Conservation (phyloP, 2,888 invertebrate genomes). For the Tetragnatha montana region DNA sequence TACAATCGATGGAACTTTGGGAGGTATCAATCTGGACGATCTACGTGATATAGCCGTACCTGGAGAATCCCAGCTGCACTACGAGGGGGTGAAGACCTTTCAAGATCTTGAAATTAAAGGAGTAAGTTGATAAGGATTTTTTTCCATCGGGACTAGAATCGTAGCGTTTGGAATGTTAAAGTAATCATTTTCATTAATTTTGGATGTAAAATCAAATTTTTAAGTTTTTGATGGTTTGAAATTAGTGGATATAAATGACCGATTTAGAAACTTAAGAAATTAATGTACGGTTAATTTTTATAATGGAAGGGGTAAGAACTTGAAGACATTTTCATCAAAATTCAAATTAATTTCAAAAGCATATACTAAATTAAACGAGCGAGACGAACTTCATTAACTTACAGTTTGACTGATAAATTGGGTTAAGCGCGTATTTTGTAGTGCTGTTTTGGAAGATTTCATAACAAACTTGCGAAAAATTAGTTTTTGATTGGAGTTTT, state of each 20-base stretch:
- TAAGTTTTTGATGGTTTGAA: background rate
- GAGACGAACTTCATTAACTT: too few relatives aligned
- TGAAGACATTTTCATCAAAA: too few relatives aligned
- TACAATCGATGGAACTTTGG: slow-evolving; percentile 35
- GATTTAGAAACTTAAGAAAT: too few relatives aligned
- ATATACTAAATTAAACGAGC: too few relatives aligned
- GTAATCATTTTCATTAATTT: background rate
- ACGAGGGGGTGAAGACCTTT: slow-evolving; percentile 56
- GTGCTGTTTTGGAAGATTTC: too few relatives aligned
- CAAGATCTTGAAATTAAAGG: slow-evolving; percentile 60
- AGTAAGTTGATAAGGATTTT: slow-evolving; percentile 36
- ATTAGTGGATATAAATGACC: background rate
- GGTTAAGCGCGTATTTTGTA: too few relatives aligned
- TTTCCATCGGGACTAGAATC: background rate
- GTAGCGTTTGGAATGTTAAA: background rate
- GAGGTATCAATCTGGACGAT: slow-evolving; percentile 39
- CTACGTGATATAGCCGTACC: slow-evolving; percentile 41
- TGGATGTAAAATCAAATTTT: background rate
- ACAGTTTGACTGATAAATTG: too few relatives aligned
- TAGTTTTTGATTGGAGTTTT: too few relatives aligned
- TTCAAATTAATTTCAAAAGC: too few relatives aligned
- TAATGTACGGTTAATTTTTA: too few relatives aligned
- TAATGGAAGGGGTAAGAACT: too few relatives aligned
- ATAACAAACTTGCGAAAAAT: too few relatives aligned
- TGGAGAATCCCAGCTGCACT: slow-evolving; percentile 24